Percentiles rank a stretch among this genome's conserved stretches.
Evolutionary conservation across 2,888 invertebrate genomes (phyloP).

Genomic region (Cerceris ruficornis): DNA sequence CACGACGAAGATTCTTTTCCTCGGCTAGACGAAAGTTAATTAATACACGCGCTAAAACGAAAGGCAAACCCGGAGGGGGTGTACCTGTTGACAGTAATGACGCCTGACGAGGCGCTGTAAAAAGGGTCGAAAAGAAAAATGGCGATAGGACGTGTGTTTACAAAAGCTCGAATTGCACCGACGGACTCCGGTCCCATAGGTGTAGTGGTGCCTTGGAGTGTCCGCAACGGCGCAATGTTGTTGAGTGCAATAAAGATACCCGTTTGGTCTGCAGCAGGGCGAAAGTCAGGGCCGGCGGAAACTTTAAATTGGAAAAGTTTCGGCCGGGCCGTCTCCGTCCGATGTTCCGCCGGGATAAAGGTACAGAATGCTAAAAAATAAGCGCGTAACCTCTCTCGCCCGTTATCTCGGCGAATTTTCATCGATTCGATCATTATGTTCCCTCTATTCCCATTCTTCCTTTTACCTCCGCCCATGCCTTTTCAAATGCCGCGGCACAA

Average conservation of each 20-base stretch:
- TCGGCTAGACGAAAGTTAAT: constrained; percentile 51
- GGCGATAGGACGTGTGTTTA: constrained; percentile 68
- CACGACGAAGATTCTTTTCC: no score
- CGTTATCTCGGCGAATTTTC: background rate
- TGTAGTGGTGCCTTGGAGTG: constrained; percentile 33
- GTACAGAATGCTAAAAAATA: constrained; percentile 70
- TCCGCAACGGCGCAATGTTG: constrained; percentile 71
- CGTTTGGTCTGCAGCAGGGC: constrained; percentile 70
- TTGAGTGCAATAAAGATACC: constrained; percentile 80
- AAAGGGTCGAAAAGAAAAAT: constrained; percentile 64
- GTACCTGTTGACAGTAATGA: constrained; percentile 67
- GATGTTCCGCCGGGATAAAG: constrained; percentile 60
- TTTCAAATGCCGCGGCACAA: no score
- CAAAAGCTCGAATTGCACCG: constrained; percentile 65
- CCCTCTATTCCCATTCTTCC: background rate
- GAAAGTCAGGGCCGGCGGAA: constrained; percentile 75
- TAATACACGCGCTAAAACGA: constrained; percentile 44
- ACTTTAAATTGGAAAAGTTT: constrained; percentile 80
- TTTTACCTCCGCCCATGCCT: background rate
- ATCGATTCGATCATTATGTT: background rate
- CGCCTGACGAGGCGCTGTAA: constrained; percentile 45
- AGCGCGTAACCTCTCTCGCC: constrained; percentile 35
- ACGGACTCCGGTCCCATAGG: constrained; percentile 12
- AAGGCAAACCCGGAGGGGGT: constrained; percentile 40
- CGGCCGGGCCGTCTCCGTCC: constrained; percentile 63